Conservation (phyloP, 2,113 vertebrate species). For the Mixornis gularis region DNA sequence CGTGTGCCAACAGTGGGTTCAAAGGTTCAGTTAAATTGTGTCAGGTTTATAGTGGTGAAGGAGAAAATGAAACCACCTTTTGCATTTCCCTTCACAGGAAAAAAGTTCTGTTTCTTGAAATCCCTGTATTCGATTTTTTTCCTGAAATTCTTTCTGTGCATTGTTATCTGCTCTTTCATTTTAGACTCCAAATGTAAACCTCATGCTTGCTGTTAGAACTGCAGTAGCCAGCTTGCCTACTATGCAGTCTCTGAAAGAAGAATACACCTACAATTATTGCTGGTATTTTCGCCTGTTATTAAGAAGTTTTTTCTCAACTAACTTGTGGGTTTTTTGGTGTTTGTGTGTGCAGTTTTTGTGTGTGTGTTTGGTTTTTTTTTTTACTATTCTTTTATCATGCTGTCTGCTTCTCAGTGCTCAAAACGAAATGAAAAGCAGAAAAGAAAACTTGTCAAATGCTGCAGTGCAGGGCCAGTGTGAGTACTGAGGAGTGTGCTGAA, state of each 20-base stretch:
- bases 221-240: no score
- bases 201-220: no score
- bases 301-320: not conserved
- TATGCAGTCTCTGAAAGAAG: no score
- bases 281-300: not conserved
- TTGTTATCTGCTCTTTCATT: not conserved
- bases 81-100: not conserved
- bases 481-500: not conserved
- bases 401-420: not conserved
- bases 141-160: not conserved
- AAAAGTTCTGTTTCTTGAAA: not conserved
- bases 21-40: not conserved
- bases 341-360: not conserved
- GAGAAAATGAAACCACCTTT: not conserved
- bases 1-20: not conserved
- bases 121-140: not conserved
- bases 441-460: not conserved
- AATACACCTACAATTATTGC: not conserved
- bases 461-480: not conserved
- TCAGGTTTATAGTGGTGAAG: not conserved
- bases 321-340: not conserved
- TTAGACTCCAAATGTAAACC: no score
- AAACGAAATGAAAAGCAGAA: not conserved
- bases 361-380: not conserved
- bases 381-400: fast-evolving